Evolutionary conservation across 2,888 invertebrate species (phyloP).

Genomic region (Aphelenchoides bicaudatus): DNA sequence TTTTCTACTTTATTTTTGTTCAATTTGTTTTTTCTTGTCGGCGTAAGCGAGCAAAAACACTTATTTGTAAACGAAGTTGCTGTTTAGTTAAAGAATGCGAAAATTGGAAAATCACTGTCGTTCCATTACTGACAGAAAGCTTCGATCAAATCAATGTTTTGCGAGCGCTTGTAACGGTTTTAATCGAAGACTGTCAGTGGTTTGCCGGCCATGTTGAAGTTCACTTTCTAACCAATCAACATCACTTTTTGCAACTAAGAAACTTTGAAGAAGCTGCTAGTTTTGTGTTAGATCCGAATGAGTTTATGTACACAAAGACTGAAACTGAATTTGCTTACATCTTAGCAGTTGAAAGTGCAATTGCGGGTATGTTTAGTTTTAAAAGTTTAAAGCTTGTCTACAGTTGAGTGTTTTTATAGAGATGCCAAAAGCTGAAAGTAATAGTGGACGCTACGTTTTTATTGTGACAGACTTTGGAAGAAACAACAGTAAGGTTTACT

Average conservation of each 20-base stretch:
- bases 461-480: constrained; percentile 1
- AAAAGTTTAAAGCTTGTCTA: too few species aligned
- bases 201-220: constrained; percentile 25
- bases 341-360: background rate
- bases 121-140: constrained; percentile 29
- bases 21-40: background rate
- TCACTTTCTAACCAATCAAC: constrained; percentile 23
- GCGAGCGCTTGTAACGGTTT: constrained; percentile 15
- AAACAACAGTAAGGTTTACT: constrained; percentile 1
- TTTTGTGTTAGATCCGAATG: too few species aligned
- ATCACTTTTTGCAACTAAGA: constrained; percentile 17
- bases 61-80: too few species aligned
- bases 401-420: too few species aligned
- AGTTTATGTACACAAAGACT: constrained; percentile 6
- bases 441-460: constrained; percentile 6
- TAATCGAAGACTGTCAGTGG: constrained; percentile 30
- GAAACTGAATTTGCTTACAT: background rate
- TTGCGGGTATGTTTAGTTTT: background rate
- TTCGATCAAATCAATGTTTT: constrained; percentile 24
- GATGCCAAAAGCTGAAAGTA: too few species aligned
- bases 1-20: background rate
- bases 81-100: constrained; percentile 30
- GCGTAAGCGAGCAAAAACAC: too few species aligned
- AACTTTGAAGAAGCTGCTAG: constrained; percentile 18
- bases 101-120: constrained; percentile 24